Conservation (phyloP, 2,797 vertebrate genomes). For the Bradypodion pumilum region DNA sequence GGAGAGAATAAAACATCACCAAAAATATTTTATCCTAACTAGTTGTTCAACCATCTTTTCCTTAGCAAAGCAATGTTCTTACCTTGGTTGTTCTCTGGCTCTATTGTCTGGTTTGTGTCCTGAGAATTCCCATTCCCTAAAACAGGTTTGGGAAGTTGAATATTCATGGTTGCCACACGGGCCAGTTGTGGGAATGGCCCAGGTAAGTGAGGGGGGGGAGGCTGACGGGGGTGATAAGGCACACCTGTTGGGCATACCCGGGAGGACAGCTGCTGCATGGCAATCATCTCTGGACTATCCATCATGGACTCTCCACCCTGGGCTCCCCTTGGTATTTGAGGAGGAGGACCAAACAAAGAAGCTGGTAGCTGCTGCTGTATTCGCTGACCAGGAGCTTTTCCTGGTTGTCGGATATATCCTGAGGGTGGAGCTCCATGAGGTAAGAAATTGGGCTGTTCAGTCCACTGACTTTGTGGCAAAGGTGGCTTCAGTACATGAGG, state of each 20-base stretch:
- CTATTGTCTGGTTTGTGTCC: slow-evolving; percentile 57
- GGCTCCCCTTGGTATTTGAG: slow-evolving; percentile 68
- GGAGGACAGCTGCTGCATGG: slow-evolving; percentile 96
- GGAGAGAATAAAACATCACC: background rate
- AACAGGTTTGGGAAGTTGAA: slow-evolving; percentile 53
- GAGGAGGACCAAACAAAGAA: slow-evolving; percentile 64
- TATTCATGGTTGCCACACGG: slow-evolving; percentile 32
- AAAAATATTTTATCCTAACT: background rate
- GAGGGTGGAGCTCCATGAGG: slow-evolving; percentile 77
- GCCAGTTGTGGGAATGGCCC: slow-evolving; percentile 73
- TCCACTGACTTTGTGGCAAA: slow-evolving; percentile 83
- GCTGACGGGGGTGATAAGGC: slow-evolving; percentile 79
- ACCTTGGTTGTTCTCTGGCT: slow-evolving; percentile 70
- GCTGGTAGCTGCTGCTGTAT: slow-evolving; percentile 56
- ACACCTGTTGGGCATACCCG: slow-evolving; percentile 84
- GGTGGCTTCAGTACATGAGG: slow-evolving; percentile 81
- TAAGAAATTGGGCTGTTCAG: slow-evolving; percentile 81
- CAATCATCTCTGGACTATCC: slow-evolving; percentile 98
- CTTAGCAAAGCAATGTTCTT: background rate
- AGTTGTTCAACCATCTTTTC: background rate
- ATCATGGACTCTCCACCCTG: slow-evolving; percentile 89
- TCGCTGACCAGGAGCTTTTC: slow-evolving; percentile 63
- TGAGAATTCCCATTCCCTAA: slow-evolving; percentile 62
- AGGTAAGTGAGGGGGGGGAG: slow-evolving; percentile 59
- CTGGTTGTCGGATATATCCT: slow-evolving; percentile 76